Evolutionary conservation across 2,888 invertebrate genomes (phyloP).

Genomic region (Drosophila helvetica): DNA sequence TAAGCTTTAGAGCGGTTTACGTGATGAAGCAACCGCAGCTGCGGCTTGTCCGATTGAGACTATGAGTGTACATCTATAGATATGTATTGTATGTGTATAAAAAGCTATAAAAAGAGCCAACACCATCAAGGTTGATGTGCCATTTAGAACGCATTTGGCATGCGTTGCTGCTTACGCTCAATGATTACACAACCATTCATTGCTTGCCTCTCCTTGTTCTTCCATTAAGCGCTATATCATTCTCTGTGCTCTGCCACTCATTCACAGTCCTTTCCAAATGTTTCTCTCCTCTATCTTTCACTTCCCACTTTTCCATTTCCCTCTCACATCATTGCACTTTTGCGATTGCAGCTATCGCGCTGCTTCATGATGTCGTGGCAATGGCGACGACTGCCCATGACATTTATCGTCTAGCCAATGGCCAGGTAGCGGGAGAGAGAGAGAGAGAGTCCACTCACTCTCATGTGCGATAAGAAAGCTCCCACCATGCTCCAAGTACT

Average conservation of each 20-base stretch:
- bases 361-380: conserved; percentile 7
- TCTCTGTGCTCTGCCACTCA: background rate
- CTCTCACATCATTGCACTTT: conserved; percentile 6
- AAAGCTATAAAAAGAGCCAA: background rate
- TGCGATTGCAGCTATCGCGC: conserved; percentile 33
- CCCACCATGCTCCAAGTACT: background rate
- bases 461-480: conserved; percentile 21
- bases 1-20: conserved; percentile 41
- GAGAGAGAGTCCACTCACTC: background rate
- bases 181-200: conserved; percentile 11
- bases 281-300: background rate
- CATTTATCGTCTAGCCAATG: conserved; percentile 46
- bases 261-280: too few species aligned
- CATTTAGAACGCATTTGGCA: conserved; percentile 28
- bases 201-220: background rate
- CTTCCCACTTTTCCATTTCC: conserved; percentile 1
- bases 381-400: conserved; percentile 32
- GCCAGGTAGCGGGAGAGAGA: conserved; percentile 24
- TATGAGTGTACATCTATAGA: conserved; percentile 20
- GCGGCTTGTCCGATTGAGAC: conserved; percentile 5
- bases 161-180: conserved; percentile 8
- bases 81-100: background rate
- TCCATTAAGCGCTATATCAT: background rate
- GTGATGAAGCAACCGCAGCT: conserved; percentile 44
- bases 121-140: conserved; percentile 16